A percentile compares a stretch with the other conserved stretches of the same genome.
Evolutionary conservation across 2,797 vertebrate genomes (phyloP).

Genomic region (Acrossocheilus wenchowensis): DNA sequence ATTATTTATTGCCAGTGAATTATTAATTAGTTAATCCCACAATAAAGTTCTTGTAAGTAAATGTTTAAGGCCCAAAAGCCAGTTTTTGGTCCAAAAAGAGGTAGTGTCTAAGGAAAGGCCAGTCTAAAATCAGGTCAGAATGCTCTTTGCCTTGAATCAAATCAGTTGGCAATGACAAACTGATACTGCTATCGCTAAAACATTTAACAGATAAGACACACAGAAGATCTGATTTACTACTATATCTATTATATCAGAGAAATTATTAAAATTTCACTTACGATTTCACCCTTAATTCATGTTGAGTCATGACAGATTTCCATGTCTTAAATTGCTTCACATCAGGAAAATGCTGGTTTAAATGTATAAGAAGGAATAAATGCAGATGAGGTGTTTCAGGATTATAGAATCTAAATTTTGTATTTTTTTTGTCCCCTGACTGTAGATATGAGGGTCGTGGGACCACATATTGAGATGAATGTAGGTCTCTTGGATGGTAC

Average conservation of each 20-base stretch:
- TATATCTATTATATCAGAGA: not conserved
- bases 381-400: not conserved
- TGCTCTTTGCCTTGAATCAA: constrained; percentile 53
- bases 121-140: constrained; percentile 42
- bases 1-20: not conserved
- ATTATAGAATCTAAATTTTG: not conserved
- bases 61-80: not conserved
- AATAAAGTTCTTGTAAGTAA: not conserved
- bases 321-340: not conserved
- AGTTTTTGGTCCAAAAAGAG: constrained; percentile 21
- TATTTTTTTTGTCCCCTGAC: not conserved
- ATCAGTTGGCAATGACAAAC: constrained; percentile 53
- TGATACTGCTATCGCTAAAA: constrained; percentile 36
- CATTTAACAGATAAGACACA: constrained; percentile 36
- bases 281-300: not conserved
- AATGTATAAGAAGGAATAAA: not conserved
- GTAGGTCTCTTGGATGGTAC: not conserved
- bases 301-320: not conserved
- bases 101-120: not conserved
- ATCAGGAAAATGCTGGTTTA: not conserved
- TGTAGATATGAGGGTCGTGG: not conserved
- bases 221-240: not conserved
- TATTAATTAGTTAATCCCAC: not conserved
- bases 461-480: not conserved
- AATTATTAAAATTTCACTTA: not conserved